These are phyloP conservation scores for Phlogophora meticulosa DNA, from an alignment of 2,888 invertebrate genomes.

Conservation along the genomic window DNA sequence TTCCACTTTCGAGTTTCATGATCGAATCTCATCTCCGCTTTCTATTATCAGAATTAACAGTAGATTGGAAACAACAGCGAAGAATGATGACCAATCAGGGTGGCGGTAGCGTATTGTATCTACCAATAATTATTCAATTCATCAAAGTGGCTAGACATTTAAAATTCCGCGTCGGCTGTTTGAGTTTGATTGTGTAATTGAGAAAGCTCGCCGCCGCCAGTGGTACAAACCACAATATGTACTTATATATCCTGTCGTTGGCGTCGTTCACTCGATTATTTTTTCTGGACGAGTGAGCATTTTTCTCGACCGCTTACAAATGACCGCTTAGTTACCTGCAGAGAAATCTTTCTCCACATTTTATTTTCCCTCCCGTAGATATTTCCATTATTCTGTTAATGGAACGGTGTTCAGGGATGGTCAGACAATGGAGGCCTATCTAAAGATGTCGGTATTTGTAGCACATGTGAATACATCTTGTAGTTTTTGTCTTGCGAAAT, in stretches of 20 bases:
- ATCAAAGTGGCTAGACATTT: slow-evolving; percentile 55
- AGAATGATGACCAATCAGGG: slow-evolving; percentile 56
- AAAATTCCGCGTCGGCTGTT: slow-evolving; percentile 40
- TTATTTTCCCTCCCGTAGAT: slow-evolving; percentile 84
- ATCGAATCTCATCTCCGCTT: slow-evolving; percentile 35
- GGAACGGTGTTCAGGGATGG: slow-evolving; percentile 82
- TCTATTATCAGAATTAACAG: slow-evolving; percentile 52
- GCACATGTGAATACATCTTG: slow-evolving; percentile 59
- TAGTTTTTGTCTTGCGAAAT: slow-evolving; percentile 43
- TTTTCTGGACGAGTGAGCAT: slow-evolving; percentile 87
- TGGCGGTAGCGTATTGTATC: slow-evolving; percentile 44
- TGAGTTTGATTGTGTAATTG: slow-evolving; percentile 50
- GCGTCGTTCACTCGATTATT: slow-evolving; percentile 79
- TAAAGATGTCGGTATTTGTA: slow-evolving; percentile 72
- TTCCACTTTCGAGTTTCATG: slow-evolving; percentile 17
- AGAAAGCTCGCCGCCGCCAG: slow-evolving; percentile 24
- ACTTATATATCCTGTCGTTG: slow-evolving; percentile 56
- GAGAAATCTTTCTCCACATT: slow-evolving; percentile 85
- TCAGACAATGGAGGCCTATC: slow-evolving; percentile 82
- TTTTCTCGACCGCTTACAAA: slow-evolving; percentile 88
- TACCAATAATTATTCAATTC: slow-evolving; percentile 60
- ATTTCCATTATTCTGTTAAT: slow-evolving; percentile 88
- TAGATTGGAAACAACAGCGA: slow-evolving; percentile 43
- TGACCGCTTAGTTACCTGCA: slow-evolving; percentile 86
- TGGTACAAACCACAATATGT: slow-evolving; percentile 47